Evolutionary conservation across 1,140 invertebrate species (phyloP), one percentile per base, ranked within the genome.

Genomic region (Argopecten irradians): DNA sequence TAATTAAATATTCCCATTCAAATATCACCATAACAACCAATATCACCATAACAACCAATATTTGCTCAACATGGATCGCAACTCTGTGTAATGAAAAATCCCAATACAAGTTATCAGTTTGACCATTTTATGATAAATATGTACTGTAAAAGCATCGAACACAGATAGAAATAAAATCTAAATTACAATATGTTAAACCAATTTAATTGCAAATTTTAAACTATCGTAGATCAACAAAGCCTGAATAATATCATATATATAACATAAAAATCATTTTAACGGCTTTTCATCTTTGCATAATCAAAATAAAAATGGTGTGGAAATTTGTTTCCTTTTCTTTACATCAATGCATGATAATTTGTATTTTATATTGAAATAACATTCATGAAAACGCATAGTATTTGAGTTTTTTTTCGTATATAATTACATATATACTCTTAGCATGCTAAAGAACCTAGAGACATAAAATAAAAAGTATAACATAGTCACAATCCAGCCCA

Each of bases 161-260:
- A n/a, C n/a, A n/a, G n/a, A n/a, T n/a, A n/a, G n/a, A n/a, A n/a
- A n/a, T n/a, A n/a, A n/a, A n/a, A n/a, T n/a, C n/a, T n/a, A n/a
- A n/a, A n/a, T 71, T 28, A 71, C 55, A 71, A 28, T 71, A 5
- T 71, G 55, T n/a, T 71, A 71, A 71, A 71, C 28, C 55, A 71
- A n/a, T 71, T 71, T 71, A 71, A 71, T 71, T 71, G 22, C 55
- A 71, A 71, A n/a, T 28, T 71, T 71, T 71, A 71, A 22, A 71
- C 55, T n/a, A 71, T 5, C 55, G 28, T 71, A 7, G 28, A 28
- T 16, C 55, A 71, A 28, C n/a, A 71, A 71, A 71, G n/a, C 28
- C 55, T 71, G 55, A 71, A 71, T 71, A 71, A 71, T 71, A 71
- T 71, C 55, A 71, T 71, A 71, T n/a, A 71, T 5, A 11, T n/a